Conservation (phyloP, 2,888 invertebrate genomes). For the Eretmocerus hayati region DNA sequence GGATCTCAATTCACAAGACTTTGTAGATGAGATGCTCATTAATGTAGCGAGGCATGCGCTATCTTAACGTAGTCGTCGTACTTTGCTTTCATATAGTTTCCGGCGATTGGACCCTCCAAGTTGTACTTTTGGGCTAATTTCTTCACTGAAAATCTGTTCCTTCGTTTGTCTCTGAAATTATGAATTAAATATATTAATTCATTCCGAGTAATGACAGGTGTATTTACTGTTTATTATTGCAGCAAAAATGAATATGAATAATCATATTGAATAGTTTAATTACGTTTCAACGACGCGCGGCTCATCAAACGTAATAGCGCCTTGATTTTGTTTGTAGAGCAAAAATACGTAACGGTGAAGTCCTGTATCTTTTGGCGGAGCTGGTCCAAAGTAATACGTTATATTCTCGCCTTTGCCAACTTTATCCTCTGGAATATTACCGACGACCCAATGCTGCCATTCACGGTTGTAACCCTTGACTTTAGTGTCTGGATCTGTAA, state of each 20-base stretch:
- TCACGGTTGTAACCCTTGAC: constrained; percentile 40
- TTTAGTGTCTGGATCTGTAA: constrained; percentile 40
- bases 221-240: too few species aligned
- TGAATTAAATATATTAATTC: too few species aligned
- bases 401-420: constrained; percentile 42
- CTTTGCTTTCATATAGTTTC: constrained; percentile 56
- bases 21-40: too few species aligned
- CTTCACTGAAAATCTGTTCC: constrained; percentile 54
- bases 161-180: constrained; percentile 44
- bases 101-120: constrained; percentile 55
- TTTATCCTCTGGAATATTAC: constrained; percentile 44
- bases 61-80: constrained; percentile 61
- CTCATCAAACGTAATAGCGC: constrained; percentile 42
- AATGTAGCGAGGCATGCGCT: too few species aligned
- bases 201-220: too few species aligned
- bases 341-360: constrained; percentile 43
- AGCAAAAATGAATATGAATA: background rate
- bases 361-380: constrained; percentile 37
- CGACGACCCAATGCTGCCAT: constrained; percentile 44
- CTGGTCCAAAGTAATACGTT: constrained; percentile 43
- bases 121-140: constrained; percentile 56
- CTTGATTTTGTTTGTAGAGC: constrained; percentile 43
- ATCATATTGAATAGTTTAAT: constrained; percentile 3
- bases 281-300: constrained; percentile 38
- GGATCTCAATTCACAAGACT: too few species aligned